Evolutionary conservation across 1,140 invertebrate genomes (phyloP).

Genomic region (Planococcus citri): DNA sequence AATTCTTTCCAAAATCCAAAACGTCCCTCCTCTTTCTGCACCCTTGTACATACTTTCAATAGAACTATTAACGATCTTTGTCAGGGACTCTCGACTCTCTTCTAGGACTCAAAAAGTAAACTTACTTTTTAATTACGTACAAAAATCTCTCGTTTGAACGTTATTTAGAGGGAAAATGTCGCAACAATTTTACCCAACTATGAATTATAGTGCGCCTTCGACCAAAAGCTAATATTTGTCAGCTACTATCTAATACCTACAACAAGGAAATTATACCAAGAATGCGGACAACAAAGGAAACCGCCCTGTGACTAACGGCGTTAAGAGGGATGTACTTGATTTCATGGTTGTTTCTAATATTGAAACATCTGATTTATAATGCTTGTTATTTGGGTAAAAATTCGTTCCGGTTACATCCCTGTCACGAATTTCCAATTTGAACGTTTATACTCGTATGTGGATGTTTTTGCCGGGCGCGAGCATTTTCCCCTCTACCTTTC

Average conservation of each 20-base stretch:
- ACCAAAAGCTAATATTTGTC: background rate
- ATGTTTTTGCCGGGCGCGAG: background rate
- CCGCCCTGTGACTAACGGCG: conserved; percentile 4
- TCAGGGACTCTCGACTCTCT: no score
- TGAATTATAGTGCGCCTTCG: background rate
- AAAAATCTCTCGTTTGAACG: no score
- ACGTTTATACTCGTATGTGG: no score
- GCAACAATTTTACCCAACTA: background rate
- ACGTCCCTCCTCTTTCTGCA: no score
- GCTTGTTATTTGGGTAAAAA: conserved; percentile 7
- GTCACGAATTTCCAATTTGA: background rate
- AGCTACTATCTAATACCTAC: no score
- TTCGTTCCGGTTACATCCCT: background rate
- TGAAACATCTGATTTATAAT: conserved; percentile 8
- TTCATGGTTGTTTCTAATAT: background rate
- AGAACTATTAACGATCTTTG: no score
- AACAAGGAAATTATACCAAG: background rate
- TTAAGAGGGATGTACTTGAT: background rate
- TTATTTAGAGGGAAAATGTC: background rate
- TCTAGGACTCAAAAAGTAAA: no score
- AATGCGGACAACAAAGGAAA: background rate
- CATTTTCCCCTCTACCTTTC: no score
- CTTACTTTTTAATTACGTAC: no score
- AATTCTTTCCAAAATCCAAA: no score
- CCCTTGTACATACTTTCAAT: no score